Base-by-base conservation (phyloP, 2,888 invertebrate species). In the Resseliella maxima region DNA sequence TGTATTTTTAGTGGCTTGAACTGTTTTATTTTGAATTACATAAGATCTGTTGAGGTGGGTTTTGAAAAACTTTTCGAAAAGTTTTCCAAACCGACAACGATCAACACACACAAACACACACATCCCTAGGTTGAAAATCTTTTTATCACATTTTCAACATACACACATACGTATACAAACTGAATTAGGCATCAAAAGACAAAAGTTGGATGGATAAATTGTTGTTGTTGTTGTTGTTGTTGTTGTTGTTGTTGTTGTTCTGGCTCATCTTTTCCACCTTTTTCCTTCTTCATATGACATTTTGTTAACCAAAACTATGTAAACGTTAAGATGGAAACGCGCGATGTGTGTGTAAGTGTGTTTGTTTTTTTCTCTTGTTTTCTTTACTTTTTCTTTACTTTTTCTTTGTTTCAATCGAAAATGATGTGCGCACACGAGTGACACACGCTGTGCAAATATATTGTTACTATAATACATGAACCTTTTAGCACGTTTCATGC, bases 91-190 rank as follows among this genome's bases (percentile, higher is more conserved):
- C 72, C 72, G 5, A 72, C 72, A 31, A 72, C 72, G 31, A 72
- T 72, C 72, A 72, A 15, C 27, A 72, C 72, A 72, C 72, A 15
- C 27, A 72, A 31, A 72, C 72, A 35, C 31, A 31, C 72, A 27
- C 72, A 50, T 18, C 72, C n/a, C n/a, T n/a, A n/a, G n/a, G n/a
- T n/a, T n/a, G n/a, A n/a, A 31, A 72, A 72, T 72, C 72, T 72
- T 72, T 72, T 72, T 72, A 72, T 72, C 72, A 72, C 72, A 72
- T 72, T 72, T 72, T 35, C 72, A 59, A 59, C 59, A 50, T 18
- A 15, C 24, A 59, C 21, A 10, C 24, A 24, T 24, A 24, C n/a
- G 31, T n/a, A n/a, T n/a, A 72, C 59, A 59, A 72, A 72, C 72
- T 31, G 18, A 72, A 72, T 35, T 72, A 72, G 5, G 31, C 72